phyloP scores from a whole-genome alignment of 2,797 vertebrate species.

The Lepus oiostolus region DNA sequence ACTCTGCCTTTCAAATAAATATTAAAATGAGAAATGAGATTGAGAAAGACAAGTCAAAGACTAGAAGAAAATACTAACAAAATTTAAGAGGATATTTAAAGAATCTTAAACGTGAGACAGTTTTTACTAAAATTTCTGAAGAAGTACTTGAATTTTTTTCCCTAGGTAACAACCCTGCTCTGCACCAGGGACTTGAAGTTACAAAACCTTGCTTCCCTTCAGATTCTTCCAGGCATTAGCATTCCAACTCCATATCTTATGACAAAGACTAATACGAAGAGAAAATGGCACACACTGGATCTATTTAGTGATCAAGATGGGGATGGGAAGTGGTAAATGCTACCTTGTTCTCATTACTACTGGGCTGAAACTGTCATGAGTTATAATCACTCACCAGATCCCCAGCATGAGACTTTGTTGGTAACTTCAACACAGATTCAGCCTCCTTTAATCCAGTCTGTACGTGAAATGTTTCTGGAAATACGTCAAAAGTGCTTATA shows the following conservation, averaged over 20 bases:
- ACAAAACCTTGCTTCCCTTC: conserved; percentile 70
- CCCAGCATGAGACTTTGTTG: conserved; percentile 55
- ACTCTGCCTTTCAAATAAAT: too few species aligned
- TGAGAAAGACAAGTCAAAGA: too few species aligned
- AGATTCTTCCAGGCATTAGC: conserved; percentile 68
- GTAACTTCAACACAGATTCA: conserved; percentile 65
- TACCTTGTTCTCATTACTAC: conserved; percentile 78
- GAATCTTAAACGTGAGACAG: background rate
- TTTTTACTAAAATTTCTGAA: conserved; percentile 67
- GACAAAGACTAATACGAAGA: conserved; percentile 83
- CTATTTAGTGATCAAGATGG: conserved; percentile 79
- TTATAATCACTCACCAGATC: conserved; percentile 71
- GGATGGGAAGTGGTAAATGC: conserved; percentile 70
- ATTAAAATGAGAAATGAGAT: too few species aligned
- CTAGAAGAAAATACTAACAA: too few species aligned
- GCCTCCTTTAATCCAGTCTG: conserved; percentile 63
- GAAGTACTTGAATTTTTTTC: conserved; percentile 24
- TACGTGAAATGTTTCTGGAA: conserved; percentile 66
- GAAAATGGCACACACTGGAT: conserved; percentile 76
- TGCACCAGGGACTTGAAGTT: conserved; percentile 50
- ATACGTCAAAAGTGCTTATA: conserved; percentile 72
- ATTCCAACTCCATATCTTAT: conserved; percentile 71
- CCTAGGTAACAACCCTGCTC: background rate
- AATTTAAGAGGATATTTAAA: background rate
- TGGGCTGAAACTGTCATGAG: conserved; percentile 80